A percentile compares a stretch with the other conserved stretches of the same genome.
phyloP scores from a whole-genome alignment of 2,113 vertebrate genomes.

The Nyctibius bracteatus region DNA sequence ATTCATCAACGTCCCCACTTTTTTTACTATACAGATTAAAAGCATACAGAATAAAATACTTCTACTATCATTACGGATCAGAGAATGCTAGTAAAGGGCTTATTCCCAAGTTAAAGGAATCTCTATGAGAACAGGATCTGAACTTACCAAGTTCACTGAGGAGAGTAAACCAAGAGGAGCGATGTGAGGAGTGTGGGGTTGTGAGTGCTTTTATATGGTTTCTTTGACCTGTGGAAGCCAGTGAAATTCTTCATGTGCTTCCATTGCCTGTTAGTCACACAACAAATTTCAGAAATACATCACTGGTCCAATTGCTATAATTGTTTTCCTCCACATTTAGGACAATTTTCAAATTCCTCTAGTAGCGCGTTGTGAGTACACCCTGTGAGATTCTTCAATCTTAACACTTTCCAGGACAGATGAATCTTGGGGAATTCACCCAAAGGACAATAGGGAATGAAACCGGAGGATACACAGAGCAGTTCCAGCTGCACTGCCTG shows the following conservation, averaged over 20 bases:
- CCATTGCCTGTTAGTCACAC: not conserved
- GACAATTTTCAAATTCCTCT: constrained; percentile 25
- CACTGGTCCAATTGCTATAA: constrained; percentile 36
- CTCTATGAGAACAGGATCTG: rapidly evolving
- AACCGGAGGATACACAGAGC: not conserved
- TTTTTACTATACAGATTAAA: not conserved
- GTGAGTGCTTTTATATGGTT: constrained; percentile 6
- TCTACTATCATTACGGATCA: not conserved
- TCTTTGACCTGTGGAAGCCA: not conserved
- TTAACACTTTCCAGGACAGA: not conserved
- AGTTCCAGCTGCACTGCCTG: not conserved
- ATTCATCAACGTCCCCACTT: rapidly evolving
- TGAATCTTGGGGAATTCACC: not conserved
- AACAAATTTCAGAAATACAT: not conserved
- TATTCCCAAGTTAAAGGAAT: not conserved
- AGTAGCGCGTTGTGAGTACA: not conserved
- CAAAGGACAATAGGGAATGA: not conserved
- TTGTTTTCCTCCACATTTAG: not conserved
- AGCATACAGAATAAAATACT: not conserved
- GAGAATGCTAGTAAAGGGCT: not conserved
- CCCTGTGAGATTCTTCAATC: not conserved
- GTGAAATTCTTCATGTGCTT: not conserved
- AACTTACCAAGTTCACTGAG: not conserved
- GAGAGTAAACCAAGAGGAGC: not conserved
- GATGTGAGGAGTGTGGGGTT: not conserved